phyloP scores from a whole-genome alignment of 1,140 invertebrate species.

The Paraescarpia echinospica region DNA sequence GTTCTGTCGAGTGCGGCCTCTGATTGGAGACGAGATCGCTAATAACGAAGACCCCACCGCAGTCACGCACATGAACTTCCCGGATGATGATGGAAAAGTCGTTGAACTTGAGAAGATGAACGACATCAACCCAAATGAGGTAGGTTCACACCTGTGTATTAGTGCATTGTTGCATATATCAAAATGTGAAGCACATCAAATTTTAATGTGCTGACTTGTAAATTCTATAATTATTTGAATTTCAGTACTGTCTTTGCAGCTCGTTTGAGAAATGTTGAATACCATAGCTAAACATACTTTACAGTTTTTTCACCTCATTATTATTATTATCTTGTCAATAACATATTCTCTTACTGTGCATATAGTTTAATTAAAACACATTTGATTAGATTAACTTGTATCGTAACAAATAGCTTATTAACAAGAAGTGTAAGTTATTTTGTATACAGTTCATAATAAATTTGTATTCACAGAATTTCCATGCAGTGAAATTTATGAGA shows the following conservation, averaged over 20 bases:
- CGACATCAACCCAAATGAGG: slow-evolving; percentile 50
- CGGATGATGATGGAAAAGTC: slow-evolving; percentile 74
- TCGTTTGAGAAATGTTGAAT: neutral
- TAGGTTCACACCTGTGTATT: slow-evolving; percentile 27
- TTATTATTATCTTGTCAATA: neutral
- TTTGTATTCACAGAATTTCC: neutral
- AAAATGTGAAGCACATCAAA: neutral
- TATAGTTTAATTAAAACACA: neutral
- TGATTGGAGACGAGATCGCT: slow-evolving; percentile 45
- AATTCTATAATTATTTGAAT: neutral
- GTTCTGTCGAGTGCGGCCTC: slow-evolving; percentile 58
- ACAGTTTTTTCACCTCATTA: neutral
- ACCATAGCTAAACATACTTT: neutral
- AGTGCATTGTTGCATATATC: neutral
- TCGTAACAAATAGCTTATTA: neutral
- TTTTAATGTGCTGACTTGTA: neutral
- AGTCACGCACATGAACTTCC: slow-evolving; percentile 96
- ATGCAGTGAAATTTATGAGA: slow-evolving; percentile 29
- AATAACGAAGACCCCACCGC: slow-evolving; percentile 57
- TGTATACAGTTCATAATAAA: neutral
- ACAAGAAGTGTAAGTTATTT: neutral
- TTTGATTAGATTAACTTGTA: neutral
- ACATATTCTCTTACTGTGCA: neutral
- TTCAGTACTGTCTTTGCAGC: neutral
- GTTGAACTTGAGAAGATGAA: slow-evolving; percentile 49